phyloP scores from a whole-genome alignment of 2,888 invertebrate species.

The Trissolcus japonicus region DNA sequence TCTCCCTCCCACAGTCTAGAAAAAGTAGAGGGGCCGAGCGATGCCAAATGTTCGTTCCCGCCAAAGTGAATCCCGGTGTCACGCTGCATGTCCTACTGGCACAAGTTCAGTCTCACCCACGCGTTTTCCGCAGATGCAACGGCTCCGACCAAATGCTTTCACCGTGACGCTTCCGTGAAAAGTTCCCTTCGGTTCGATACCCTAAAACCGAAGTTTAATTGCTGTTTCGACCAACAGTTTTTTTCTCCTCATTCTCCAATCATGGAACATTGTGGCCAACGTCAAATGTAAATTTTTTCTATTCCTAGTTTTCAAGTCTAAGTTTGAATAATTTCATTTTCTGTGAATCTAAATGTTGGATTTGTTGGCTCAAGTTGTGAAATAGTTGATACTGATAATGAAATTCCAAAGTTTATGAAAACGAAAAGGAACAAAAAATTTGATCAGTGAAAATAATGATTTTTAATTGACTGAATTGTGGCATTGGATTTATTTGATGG shows the following conservation, averaged over 20 bases:
- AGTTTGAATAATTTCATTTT: too few species aligned
- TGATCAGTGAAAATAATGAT: too few species aligned
- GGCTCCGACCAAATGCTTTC: constrained; percentile 18
- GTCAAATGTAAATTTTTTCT: too few species aligned
- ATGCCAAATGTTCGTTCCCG: constrained; percentile 41
- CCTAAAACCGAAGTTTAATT: constrained; percentile 34
- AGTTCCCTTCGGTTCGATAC: constrained; percentile 17
- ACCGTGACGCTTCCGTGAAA: constrained; percentile 29
- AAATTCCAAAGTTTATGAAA: too few species aligned
- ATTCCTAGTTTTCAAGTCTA: too few species aligned
- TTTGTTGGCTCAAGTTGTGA: too few species aligned
- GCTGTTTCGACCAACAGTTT: constrained; percentile 13
- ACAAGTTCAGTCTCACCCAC: constrained; percentile 44
- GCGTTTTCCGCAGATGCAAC: constrained; percentile 41
- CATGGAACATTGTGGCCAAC: constrained; percentile 5
- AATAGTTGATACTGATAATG: too few species aligned
- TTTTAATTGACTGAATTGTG: too few species aligned
- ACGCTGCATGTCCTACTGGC: constrained; percentile 8
- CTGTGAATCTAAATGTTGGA: too few species aligned
- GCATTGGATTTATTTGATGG: too few species aligned
- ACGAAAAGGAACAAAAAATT: too few species aligned
- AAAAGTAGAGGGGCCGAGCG: constrained; percentile 8
- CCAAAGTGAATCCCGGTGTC: constrained; percentile 36
- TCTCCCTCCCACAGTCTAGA: not conserved
- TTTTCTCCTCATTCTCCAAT: constrained; percentile 3